Conservation (phyloP, 1,140 invertebrate genomes). For the Ptiloglossa arizonensis region DNA sequence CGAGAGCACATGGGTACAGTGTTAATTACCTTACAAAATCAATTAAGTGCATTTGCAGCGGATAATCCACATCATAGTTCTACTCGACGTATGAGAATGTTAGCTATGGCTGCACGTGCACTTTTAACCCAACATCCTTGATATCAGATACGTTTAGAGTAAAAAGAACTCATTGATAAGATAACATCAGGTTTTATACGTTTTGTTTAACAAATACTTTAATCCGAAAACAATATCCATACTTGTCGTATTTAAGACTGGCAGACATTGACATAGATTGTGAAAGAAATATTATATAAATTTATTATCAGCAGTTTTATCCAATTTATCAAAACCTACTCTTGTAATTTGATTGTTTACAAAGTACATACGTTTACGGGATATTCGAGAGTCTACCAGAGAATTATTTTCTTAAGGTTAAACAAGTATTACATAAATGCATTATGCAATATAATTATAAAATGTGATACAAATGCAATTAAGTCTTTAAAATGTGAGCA, state of each 20-base stretch:
- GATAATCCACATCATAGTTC: constrained; percentile 87
- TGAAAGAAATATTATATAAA: constrained; percentile 42
- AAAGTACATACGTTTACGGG: constrained; percentile 4
- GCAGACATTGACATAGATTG: constrained; percentile 52
- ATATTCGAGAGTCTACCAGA: constrained; percentile 13
- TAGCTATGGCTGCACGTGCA: constrained; percentile 89
- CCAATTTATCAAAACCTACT: constrained; percentile 27
- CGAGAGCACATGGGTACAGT: constrained; percentile 92
- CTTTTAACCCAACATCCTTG: constrained; percentile 77
- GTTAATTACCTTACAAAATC: constrained; percentile 88
- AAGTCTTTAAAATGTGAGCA: constrained; percentile 15
- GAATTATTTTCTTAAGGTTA: constrained; percentile 41
- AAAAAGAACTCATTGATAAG: constrained; percentile 26
- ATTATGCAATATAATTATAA: constrained; percentile 19
- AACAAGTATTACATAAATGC: constrained; percentile 23
- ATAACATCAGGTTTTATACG: constrained; percentile 55
- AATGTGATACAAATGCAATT: constrained; percentile 8
- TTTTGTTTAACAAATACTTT: constrained; percentile 57
- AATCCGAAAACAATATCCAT: constrained; percentile 59
- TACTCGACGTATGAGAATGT: constrained; percentile 87
- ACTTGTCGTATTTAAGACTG: constrained; percentile 61
- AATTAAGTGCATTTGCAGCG: constrained; percentile 87
- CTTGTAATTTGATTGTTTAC: constrained; percentile 36
- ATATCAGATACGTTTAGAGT: constrained; percentile 42
- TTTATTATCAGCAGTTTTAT: constrained; percentile 19